Evolutionary conservation across 1,140 invertebrate genomes (phyloP).

Genomic region (Melipona quadrifasciata): DNA sequence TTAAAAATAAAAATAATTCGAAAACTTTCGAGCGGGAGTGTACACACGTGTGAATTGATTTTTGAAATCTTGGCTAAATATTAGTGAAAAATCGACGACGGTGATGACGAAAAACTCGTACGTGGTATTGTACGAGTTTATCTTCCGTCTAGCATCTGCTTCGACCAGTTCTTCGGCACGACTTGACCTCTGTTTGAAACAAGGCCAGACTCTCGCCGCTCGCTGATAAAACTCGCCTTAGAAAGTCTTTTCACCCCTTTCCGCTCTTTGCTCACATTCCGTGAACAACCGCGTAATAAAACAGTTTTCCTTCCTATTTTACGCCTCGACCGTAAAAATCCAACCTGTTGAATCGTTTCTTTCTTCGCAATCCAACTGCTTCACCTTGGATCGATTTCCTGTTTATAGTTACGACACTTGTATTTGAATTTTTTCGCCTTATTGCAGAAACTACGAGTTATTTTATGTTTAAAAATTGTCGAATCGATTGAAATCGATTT

Average conservation of each 20-base stretch:
- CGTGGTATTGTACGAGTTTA: constrained; percentile 13
- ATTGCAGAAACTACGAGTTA: not conserved
- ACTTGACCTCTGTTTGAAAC: constrained; percentile 55
- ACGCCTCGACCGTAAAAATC: constrained; percentile 3
- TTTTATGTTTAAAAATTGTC: not conserved
- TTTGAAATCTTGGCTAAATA: not conserved
- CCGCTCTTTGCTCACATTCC: constrained; percentile 48
- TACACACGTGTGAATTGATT: not conserved
- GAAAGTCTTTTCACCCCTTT: constrained; percentile 67
- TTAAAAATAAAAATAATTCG: no score
- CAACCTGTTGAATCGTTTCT: not conserved
- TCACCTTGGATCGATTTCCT: not conserved
- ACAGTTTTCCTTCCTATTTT: constrained; percentile 37
- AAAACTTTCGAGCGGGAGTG: no score
- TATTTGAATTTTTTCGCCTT: not conserved
- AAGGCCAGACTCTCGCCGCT: constrained; percentile 66
- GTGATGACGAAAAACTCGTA: not conserved
- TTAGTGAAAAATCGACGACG: not conserved
- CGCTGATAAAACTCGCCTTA: constrained; percentile 64
- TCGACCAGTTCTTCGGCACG: constrained; percentile 28
- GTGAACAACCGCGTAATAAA: constrained; percentile 29
- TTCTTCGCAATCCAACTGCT: not conserved
- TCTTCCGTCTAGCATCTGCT: constrained; percentile 26
- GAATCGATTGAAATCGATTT: not conserved
- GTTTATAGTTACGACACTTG: no score